Evolutionary conservation across 2,797 vertebrate species (phyloP), one percentile per base, ranked within the genome.

Genomic region (Coregonus suidteri): DNA sequence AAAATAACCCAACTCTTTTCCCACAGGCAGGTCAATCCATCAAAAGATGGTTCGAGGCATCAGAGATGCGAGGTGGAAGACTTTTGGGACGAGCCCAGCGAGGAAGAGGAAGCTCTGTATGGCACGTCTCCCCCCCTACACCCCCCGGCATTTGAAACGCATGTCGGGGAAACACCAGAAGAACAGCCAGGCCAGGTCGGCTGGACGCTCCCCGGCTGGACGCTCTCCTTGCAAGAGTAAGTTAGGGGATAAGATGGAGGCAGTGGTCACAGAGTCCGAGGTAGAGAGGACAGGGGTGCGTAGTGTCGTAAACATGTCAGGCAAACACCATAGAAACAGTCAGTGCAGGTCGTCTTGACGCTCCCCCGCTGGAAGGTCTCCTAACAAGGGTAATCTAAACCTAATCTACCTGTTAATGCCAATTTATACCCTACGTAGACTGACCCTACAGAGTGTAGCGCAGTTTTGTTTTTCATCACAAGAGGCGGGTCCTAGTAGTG

Each of bases 151-250:
- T 95, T 96, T 97, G 88, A 99, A 99, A 77, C 97, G 96, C 35
- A 94, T 96, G 96, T 98, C 96, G 69, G 85, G 93, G 78, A 99
- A 99, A 75, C 96, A 98, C 88, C 97, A 96, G 82, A 95, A 96
- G 74, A 96, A 90, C 82, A 94, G 67, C 16, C 31, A 91, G 3
- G 90, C 92, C 72, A 96, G 89, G 85, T 91, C 90, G 11, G 9
- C 41, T 47, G 41, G 41, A 47, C 41, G 41, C 41, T 47, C 41
- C 41, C 41, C 41, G 7, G 59, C 85, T 4, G 88, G 92, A 70
- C 95, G 96, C 1, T 91, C 94, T 20, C 91, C 87, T 78, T 91
- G 88, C 85, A 98, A 97, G 93, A 94, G 97, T 97, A 53, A 78
- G 79, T 64, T 64, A 14, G 41, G n/a, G 59, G 59, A 4, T 56